These are phyloP conservation scores for Plectrocnemia conspersa DNA, from an alignment of 1,140 invertebrate species.

Conservation along the genomic window DNA sequence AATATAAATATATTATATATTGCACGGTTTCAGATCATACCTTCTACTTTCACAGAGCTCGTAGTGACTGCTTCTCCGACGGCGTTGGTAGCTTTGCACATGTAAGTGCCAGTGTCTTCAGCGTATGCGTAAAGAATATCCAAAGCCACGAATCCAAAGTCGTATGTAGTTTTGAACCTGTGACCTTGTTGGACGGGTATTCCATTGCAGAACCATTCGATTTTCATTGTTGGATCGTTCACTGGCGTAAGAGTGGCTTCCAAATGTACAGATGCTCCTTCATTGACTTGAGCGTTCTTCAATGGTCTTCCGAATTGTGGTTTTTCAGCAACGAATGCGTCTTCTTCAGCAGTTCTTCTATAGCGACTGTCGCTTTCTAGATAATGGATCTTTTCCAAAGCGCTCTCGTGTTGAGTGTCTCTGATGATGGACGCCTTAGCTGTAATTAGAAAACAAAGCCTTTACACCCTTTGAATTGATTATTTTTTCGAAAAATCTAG, in stretches of 20 bases:
- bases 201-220: conserved; percentile 94
- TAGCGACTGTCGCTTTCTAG: conserved; percentile 82
- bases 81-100: conserved; percentile 88
- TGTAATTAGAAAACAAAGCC: conserved; percentile 51
- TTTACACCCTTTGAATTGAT: too few species aligned
- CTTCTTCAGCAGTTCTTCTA: conserved; percentile 65
- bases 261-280: conserved; percentile 89
- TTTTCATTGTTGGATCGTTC: conserved; percentile 90
- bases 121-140: conserved; percentile 95
- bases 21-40: conserved; percentile 56
- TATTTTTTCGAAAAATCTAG: too few species aligned
- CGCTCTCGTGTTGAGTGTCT: conserved; percentile 93
- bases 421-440: conserved; percentile 82
- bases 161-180: conserved; percentile 88
- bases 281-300: conserved; percentile 76
- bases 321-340: conserved; percentile 71
- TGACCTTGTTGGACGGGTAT: conserved; percentile 83
- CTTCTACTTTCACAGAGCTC: conserved; percentile 76
- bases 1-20: too few species aligned
- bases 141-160: conserved; percentile 93
- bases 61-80: conserved; percentile 90
- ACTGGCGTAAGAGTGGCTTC: conserved; percentile 93
- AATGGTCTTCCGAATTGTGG: conserved; percentile 85
- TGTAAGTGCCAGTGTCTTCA: conserved; percentile 92
- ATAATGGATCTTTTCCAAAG: conserved; percentile 85